Base-by-base conservation (phyloP, 2,113 vertebrate genomes). In the Osmerus eperlanus region DNA sequence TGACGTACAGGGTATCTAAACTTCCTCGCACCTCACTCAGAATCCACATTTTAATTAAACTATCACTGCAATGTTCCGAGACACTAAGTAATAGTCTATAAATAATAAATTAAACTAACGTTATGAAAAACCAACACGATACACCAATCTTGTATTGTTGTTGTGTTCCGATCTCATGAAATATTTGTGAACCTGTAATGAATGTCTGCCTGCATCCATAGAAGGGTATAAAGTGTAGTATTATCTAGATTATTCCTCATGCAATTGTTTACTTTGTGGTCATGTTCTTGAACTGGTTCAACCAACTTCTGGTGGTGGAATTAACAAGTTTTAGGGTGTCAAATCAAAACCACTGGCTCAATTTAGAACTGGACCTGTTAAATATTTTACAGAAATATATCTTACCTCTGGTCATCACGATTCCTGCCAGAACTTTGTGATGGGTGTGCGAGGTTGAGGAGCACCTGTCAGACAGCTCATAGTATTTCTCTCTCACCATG, bases 401-500 rank as follows among this genome's bases (percentile, higher is more conserved):
- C 94, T 91, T 98, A 99, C 97, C 97, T 97, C 92, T 94, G 91
- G 96, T 99, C 97, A 99, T 99, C 91, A 99, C 93, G 90, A 99
- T 98, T 88, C 96, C 97, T 80, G 97, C 96, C 87, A 99, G 94
- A 71, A 93, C 93, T 94, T 96, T 99, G 92, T 98, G 96, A 79
- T 93, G 94, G 76, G 93, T 79, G 18, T 97, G 94, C 62, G 87
- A 89, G 14, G 94, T 92, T 59, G 91, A 90, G 89, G 95, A 94
- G 92, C 94, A 92, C 59, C 29, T 29, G 14, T 92, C 89, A 69
- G 95, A 94, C 91, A 99, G 92, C 85, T 94, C 94, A 53, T 88
- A 93, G 93, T 97, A 98, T 91, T 97, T 98, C 94, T 97, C 95
- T 67, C 92, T 93, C 89, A 99, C 96, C 94, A 99, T 88, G 90